These are phyloP conservation scores for Cryptocheilus praepositus DNA, from an alignment of 2,888 invertebrate genomes.

Conservation along the genomic window DNA sequence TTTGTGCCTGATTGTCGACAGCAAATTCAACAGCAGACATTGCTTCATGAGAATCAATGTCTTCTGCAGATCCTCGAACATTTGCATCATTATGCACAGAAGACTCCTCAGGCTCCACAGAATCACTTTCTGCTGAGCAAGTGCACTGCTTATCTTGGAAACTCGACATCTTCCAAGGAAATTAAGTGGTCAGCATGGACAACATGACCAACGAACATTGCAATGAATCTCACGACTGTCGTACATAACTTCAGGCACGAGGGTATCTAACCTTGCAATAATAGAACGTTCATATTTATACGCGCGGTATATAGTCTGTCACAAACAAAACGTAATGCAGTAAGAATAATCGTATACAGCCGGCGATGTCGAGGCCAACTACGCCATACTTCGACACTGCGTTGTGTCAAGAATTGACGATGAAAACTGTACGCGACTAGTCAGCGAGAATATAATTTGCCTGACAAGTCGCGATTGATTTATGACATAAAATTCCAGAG, in stretches of 20 bases:
- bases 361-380: too few species aligned
- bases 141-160: background rate
- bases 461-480: too few species aligned
- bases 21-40: too few species aligned
- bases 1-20: too few species aligned
- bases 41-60: too few species aligned
- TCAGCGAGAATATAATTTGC: slow-evolving; percentile 4
- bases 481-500: too few species aligned
- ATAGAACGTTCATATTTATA: background rate
- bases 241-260: background rate
- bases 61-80: too few species aligned
- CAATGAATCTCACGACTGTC: background rate
- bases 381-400: too few species aligned
- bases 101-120: background rate
- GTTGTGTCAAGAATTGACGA: slow-evolving; percentile 1
- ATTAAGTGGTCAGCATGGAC: too few species aligned
- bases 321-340: background rate
- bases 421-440: slow-evolving; percentile 24
- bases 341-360: background rate
- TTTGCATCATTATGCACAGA: too few species aligned
- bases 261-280: background rate
- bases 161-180: slow-evolving; percentile 12
- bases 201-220: slow-evolving; percentile 1
- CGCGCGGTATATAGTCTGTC: background rate
- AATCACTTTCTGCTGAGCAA: slow-evolving; percentile 3